Base-by-base conservation (phyloP, 2,113 vertebrate genomes). In the Anolis sagrei region DNA sequence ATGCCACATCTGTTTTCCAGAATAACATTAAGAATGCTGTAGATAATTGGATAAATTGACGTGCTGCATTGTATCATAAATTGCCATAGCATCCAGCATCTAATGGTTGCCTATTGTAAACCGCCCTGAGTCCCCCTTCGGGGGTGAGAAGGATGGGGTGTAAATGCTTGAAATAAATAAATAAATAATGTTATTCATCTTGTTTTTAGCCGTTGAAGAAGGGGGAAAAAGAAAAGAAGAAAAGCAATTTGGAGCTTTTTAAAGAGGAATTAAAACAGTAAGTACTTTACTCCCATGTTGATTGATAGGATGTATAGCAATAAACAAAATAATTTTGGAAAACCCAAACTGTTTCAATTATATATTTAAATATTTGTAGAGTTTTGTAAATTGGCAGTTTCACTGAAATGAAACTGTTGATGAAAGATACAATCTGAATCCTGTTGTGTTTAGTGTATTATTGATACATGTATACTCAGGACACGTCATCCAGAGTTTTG, bases 221-320 rank as follows among this genome's bases (percentile, higher is more conserved):
- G 94, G 94, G 85, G 88, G 99, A 99, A 93, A 99, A 99, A 92
- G 99, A 99, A 95, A 99, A 99, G 97, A 99, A 99, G 95, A 99
- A 99, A 95, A 99, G 99, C 92, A 99, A 99, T 94, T 95, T 99
- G 96, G 98, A 99, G 92, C 98, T 99, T 80, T 99, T 99, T 89
- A 99, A 99, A 95, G 99, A 99, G 96, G 99, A 99, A 95, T 94
- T 99, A 69, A 99, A 99, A 93, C 98, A 99, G 99, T 99, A 96
- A 96, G 98, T 95, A 64, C 29, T 64, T 74, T n/a, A 32, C n/a
- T 81, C 29, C 29, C 27, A 48, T 94, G 80, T 84, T n/a, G 44
- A 69, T 49, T 87, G 32, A 61, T 76, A 86, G 16, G 25, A 58
- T 29, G 29, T 25, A 39, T 64, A 27, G 62, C 13, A 72, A 72